A percentile compares a stretch with the other conserved stretches of the same genome.
These are phyloP conservation scores for Micromys minutus DNA, from an alignment of 2,113 vertebrate genomes.

Conservation along the genomic window DNA sequence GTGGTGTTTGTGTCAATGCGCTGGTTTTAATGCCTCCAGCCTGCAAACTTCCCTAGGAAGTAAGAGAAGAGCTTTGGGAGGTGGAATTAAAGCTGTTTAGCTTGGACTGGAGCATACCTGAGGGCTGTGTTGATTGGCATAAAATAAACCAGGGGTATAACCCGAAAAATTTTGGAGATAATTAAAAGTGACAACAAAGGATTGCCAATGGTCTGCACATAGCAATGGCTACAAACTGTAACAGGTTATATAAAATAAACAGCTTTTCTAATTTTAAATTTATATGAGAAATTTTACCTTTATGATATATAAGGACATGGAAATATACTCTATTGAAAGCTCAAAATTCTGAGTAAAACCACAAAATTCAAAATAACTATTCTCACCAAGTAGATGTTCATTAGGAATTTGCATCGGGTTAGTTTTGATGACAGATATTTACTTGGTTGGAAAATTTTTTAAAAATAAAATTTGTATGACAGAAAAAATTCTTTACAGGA, in stretches of 20 bases:
- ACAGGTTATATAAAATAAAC: too few relatives aligned
- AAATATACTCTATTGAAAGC: background rate
- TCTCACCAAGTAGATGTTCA: background rate
- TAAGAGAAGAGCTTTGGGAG: background rate
- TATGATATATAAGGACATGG: background rate
- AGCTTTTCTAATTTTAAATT: background rate
- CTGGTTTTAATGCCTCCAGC: background rate
- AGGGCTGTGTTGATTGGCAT: background rate
- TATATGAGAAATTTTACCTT: too few relatives aligned
- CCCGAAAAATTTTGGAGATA: background rate
- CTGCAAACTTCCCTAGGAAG: fast-evolving
- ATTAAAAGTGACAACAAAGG: background rate
- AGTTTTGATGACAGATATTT: background rate
- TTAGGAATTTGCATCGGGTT: background rate
- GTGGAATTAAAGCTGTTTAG: background rate
- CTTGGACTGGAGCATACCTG: background rate
- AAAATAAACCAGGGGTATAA: background rate
- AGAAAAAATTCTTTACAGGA: background rate
- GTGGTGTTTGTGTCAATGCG: background rate
- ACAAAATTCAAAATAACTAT: background rate
- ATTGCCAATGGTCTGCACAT: background rate
- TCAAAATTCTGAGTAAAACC: background rate
- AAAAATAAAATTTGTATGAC: background rate
- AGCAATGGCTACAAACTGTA: background rate
- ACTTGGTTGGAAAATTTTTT: background rate